Conservation (phyloP, 2,888 invertebrate genomes). For the Malacosoma neustria region DNA sequence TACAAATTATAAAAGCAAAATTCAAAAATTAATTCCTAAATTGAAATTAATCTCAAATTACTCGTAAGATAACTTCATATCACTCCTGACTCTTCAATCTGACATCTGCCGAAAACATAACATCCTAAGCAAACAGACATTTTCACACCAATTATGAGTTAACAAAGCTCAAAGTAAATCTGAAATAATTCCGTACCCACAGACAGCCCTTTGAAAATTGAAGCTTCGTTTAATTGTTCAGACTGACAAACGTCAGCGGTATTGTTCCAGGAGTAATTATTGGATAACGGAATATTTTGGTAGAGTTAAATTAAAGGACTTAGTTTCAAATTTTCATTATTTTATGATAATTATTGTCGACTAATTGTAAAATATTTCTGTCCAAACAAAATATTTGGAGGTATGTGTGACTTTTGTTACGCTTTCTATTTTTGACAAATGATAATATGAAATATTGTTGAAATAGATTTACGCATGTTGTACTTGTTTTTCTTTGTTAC, state of each 20-base stretch:
- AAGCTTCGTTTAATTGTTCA: slow-evolving; percentile 25
- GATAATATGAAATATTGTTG: no score
- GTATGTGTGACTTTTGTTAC: no score
- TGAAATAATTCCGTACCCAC: slow-evolving; percentile 12
- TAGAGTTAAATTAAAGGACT: no score
- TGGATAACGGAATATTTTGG: slow-evolving; percentile 9
- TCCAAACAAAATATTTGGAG: no score
- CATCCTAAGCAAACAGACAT: slow-evolving; percentile 4
- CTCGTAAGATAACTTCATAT: neutral
- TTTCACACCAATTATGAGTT: neutral
- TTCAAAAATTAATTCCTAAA: no score
- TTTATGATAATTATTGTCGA: no score
- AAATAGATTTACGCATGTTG: no score
- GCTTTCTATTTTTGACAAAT: no score
- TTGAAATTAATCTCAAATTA: no score
- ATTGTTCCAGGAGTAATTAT: neutral
- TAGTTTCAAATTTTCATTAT: no score
- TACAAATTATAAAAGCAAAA: neutral
- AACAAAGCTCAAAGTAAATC: slow-evolving; percentile 8
- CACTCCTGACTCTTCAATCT: neutral
- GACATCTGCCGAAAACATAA: neutral
- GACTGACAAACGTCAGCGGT: slow-evolving; percentile 29
- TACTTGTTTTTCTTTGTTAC: no score
- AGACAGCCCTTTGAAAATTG: slow-evolving; percentile 16
- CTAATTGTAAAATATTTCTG: no score